These are phyloP conservation scores for Drosophila conformis DNA, from an alignment of 2,888 invertebrate genomes.

Conservation along the genomic window DNA sequence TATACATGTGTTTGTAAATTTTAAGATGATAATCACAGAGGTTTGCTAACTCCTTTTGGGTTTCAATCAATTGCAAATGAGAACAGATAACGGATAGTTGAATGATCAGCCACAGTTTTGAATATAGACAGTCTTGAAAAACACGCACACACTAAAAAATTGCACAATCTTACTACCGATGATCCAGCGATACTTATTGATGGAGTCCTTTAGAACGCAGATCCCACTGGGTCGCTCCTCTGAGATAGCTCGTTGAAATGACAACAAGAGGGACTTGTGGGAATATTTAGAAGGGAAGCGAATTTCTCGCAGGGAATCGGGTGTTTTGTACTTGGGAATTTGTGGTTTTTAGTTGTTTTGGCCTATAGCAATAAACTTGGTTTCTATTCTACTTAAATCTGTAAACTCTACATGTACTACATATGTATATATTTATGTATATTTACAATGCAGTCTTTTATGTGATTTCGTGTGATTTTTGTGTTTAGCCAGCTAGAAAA, in stretches of 20 bases:
- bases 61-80: slow-evolving; percentile 32
- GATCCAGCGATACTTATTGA: slow-evolving; percentile 64
- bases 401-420: slow-evolving; percentile 25
- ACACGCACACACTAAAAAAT: slow-evolving; percentile 68
- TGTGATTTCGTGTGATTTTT: slow-evolving; percentile 30
- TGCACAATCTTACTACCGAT: slow-evolving; percentile 80
- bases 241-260: slow-evolving; percentile 39
- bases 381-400: slow-evolving; percentile 46
- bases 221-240: slow-evolving; percentile 34
- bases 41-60: slow-evolving; percentile 53
- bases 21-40: slow-evolving; percentile 47
- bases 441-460: slow-evolving; percentile 75
- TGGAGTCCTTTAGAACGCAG: slow-evolving; percentile 34
- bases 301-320: slow-evolving; percentile 34
- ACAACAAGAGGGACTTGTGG: slow-evolving; percentile 42
- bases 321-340: slow-evolving; percentile 41
- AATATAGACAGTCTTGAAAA: slow-evolving; percentile 46
- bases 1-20: slow-evolving; percentile 21
- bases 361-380: slow-evolving; percentile 54
- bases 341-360: slow-evolving; percentile 53
- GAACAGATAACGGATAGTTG: slow-evolving; percentile 50
- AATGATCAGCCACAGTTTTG: slow-evolving; percentile 63
- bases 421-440: slow-evolving; percentile 49
- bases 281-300: slow-evolving; percentile 32
- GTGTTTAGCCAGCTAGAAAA: slow-evolving; percentile 59